Evolutionary conservation across 2,888 invertebrate species (phyloP).

Genomic region (Pasiphila rectangulata): DNA sequence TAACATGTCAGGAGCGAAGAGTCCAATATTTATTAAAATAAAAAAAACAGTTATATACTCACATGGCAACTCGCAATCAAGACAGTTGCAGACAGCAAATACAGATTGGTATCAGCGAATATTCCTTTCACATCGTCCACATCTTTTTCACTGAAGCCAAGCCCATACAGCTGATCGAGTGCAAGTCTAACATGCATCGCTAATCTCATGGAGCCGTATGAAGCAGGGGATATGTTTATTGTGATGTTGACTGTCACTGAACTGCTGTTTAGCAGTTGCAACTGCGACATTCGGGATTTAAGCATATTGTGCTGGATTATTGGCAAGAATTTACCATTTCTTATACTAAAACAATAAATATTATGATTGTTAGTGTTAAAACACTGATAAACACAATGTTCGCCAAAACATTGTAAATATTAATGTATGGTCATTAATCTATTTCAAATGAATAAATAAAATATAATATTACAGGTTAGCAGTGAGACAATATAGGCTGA

Average conservation of each 20-base stretch:
- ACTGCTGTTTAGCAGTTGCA: slow-evolving; percentile 83
- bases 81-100: slow-evolving; percentile 93
- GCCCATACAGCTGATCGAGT: slow-evolving; percentile 83
- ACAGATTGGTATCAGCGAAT: slow-evolving; percentile 97
- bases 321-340: slow-evolving; percentile 87
- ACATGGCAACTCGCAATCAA: slow-evolving; percentile 96
- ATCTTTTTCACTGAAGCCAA: slow-evolving; percentile 96
- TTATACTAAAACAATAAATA: slow-evolving; percentile 59
- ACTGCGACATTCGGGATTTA: slow-evolving; percentile 88
- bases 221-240: slow-evolving; percentile 86
- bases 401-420: too few relatives aligned
- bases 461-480: too few relatives aligned
- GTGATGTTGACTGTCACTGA: slow-evolving; percentile 83
- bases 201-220: slow-evolving; percentile 89
- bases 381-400: too few relatives aligned
- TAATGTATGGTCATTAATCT: too few relatives aligned
- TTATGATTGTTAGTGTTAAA: too few relatives aligned
- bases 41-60: slow-evolving; percentile 70
- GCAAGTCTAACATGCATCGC: slow-evolving; percentile 89
- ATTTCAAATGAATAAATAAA: too few relatives aligned
- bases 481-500: too few relatives aligned
- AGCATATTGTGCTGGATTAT: slow-evolving; percentile 91
- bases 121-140: slow-evolving; percentile 98
- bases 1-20: too few relatives aligned
- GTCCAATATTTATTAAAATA: too few relatives aligned